Evolutionary conservation across 1,140 invertebrate genomes (phyloP), one percentile per base, ranked within the genome.

Genomic region (Trichonephila clavipes): DNA sequence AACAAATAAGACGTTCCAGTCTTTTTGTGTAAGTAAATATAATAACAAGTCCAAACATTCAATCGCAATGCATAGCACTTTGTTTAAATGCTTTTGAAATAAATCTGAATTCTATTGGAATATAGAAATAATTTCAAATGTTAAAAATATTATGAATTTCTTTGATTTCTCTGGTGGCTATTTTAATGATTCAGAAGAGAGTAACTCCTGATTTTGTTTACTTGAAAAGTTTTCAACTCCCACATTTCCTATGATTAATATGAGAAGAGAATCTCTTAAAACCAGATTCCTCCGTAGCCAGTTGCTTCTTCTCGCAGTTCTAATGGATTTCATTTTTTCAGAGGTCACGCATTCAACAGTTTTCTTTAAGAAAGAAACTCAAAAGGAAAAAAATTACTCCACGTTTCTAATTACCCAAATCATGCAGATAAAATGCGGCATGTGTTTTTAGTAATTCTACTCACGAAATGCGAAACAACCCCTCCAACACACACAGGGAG

Each of bases 291-390:
- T 59, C 16, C 44, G 14, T 4, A 44, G 8, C 24, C 77, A 81
- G 77, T 19, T 51, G 77, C 18, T 51, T 82, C 40, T 28, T 82
- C 34, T 82, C 18, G 28, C 28, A 14, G 28, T 28, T 58, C 16
- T 51, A 83, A 58, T 24, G 51, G 82, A 51, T 83, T 83, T 51
- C 7, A 83, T n/a, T 83, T 83, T 83, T 83, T 51, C n/a, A n/a
- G 21, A 59, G 44, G 82, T 83, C 82, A 83, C 82, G 44, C 82
- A 83, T 83, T 83, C 82, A 83, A 83, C 82, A 83, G 51, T 59
- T 59, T 59, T 51, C 82, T 51, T 58, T 18, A 24, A 77, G 69
- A 77, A 77, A 77, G 69, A 77, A 77, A 77, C 69, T 34, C 69
- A 28, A 28, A 1, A 28, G 18, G 21, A 19, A 16, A 51, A 83